Conservation (phyloP, 2,888 invertebrate species). For the Rhodophaea formosa region DNA sequence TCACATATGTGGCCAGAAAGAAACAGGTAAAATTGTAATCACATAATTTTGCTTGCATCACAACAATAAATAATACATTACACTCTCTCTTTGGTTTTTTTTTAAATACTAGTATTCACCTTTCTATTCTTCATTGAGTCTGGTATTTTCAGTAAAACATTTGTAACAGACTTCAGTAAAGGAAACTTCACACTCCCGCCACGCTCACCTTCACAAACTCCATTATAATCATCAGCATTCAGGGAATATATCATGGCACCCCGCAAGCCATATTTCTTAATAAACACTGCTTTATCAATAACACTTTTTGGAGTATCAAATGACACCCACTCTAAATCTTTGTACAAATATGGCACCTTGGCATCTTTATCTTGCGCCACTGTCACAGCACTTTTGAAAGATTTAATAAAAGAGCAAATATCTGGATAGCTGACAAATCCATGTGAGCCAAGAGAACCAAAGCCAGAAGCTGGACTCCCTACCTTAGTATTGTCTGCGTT, state of each 20-base stretch:
- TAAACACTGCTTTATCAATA: constrained; percentile 84
- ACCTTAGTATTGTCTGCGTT: constrained; percentile 85
- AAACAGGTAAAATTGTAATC: constrained; percentile 55
- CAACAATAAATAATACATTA: constrained; percentile 10
- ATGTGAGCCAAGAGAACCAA: constrained; percentile 83
- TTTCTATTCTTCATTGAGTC: constrained; percentile 4
- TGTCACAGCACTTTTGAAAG: constrained; percentile 68
- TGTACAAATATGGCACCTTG: constrained; percentile 88
- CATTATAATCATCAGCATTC: constrained; percentile 89
- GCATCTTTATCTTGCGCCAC: constrained; percentile 84
- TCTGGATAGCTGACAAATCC: constrained; percentile 88
- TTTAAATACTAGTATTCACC: constrained; percentile 8
- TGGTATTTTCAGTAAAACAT: constrained; percentile 37
- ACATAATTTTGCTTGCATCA: constrained; percentile 13
- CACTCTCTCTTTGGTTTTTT: background rate
- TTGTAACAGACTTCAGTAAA: constrained; percentile 45
- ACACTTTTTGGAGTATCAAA: constrained; percentile 88
- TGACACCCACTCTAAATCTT: constrained; percentile 89
- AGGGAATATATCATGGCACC: constrained; percentile 93
- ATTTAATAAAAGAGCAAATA: constrained; percentile 84
- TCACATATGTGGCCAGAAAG: constrained; percentile 70
- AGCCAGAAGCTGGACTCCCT: constrained; percentile 86
- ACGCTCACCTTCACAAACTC: constrained; percentile 66
- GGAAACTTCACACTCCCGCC: constrained; percentile 37
- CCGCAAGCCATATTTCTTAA: constrained; percentile 83